Evolutionary conservation across 2,888 invertebrate species (phyloP).

Genomic region (Leptinotarsa rubiginosa): DNA sequence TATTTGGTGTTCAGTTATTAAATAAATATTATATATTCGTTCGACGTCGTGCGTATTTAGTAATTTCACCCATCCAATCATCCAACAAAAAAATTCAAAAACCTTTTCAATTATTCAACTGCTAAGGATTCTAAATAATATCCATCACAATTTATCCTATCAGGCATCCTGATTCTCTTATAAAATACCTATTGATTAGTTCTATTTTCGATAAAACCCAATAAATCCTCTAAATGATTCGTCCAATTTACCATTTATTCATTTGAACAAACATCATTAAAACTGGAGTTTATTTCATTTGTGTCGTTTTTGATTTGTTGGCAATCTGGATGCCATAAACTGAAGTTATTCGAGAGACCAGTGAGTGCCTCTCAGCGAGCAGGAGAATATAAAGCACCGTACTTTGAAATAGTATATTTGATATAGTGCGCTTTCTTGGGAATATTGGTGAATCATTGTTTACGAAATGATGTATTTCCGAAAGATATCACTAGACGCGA

Average conservation of each 20-base stretch:
- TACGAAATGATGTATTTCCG: neutral
- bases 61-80: no score
- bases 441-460: neutral
- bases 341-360: constrained; percentile 3
- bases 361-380: neutral
- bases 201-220: neutral
- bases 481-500: neutral
- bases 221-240: neutral
- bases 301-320: neutral
- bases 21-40: no score
- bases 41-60: no score
- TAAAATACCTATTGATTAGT: neutral
- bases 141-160: neutral
- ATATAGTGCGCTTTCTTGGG: neutral
- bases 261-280: neutral
- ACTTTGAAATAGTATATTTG: neutral
- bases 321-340: neutral
- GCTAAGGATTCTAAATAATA: no score
- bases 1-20: no score
- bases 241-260: constrained; percentile 1
- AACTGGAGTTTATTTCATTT: neutral
- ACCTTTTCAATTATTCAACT: no score
- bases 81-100: no score
- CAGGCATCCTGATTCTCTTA: neutral
- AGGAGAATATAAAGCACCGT: neutral